These are phyloP conservation scores for Notodonta dromedarius DNA, from an alignment of 2,888 invertebrate species.

Conservation along the genomic window DNA sequence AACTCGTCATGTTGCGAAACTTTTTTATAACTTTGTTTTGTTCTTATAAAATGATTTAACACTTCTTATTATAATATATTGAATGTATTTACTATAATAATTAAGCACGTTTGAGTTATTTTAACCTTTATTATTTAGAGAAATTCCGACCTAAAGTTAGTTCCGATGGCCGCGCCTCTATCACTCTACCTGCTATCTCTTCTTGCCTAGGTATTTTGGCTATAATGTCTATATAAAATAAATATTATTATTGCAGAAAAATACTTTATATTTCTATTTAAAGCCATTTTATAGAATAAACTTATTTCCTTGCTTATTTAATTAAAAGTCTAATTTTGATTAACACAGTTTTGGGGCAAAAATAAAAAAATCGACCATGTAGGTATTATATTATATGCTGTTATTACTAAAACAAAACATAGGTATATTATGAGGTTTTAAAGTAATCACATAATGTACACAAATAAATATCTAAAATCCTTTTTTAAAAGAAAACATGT, in stretches of 20 bases:
- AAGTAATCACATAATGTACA: too few relatives aligned
- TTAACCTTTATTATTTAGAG: not conserved
- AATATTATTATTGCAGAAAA: constrained; percentile 8
- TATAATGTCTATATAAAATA: constrained; percentile 1
- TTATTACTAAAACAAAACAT: too few relatives aligned
- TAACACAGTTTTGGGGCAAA: too few relatives aligned
- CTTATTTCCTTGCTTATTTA: too few relatives aligned
- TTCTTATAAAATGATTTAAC: not conserved
- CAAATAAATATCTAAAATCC: too few relatives aligned
- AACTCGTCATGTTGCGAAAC: not conserved
- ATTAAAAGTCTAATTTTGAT: too few relatives aligned
- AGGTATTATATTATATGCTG: too few relatives aligned
- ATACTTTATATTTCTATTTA: not conserved
- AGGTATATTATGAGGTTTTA: too few relatives aligned
- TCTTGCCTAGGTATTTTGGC: constrained; percentile 3
- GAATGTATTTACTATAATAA: not conserved
- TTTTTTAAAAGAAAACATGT: too few relatives aligned
- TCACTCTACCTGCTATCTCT: not conserved
- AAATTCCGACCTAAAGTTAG: not conserved
- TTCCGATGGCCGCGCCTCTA: not conserved
- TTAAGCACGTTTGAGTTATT: constrained; percentile 1
- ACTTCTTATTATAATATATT: not conserved
- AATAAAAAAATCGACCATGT: too few relatives aligned
- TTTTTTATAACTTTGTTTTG: not conserved
- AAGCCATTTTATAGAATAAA: too few relatives aligned